A percentile compares a stretch with the other conserved stretches of the same genome.
Evolutionary conservation across 2,888 invertebrate genomes (phyloP).

Genomic region (Philonicus albiceps): DNA sequence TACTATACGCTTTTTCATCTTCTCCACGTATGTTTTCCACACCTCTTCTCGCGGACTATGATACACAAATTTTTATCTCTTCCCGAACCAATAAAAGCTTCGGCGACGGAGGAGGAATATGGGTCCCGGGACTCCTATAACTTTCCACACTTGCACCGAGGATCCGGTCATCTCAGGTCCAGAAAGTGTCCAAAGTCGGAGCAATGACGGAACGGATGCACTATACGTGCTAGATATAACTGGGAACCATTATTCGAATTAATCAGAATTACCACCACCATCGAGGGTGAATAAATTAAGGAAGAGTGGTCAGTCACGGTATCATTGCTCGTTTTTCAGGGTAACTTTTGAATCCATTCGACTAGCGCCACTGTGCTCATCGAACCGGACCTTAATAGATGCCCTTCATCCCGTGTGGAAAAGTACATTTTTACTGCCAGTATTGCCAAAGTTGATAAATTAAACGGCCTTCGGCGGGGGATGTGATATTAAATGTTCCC

Average conservation of each 20-base stretch:
- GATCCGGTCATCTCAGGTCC: neutral
- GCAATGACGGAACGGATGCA: neutral
- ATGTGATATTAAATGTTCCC: constrained; percentile 27
- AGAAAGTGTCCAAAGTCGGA: neutral
- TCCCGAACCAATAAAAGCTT: constrained; percentile 34
- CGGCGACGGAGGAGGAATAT: neutral
- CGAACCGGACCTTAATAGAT: constrained; percentile 18
- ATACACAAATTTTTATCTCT: constrained; percentile 39
- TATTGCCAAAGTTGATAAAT: constrained; percentile 41
- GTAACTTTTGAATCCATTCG: neutral
- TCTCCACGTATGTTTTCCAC: constrained; percentile 3
- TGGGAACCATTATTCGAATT: neutral
- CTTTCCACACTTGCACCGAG: neutral
- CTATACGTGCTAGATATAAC: neutral
- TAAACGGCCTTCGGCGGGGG: constrained; percentile 1
- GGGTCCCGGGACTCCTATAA: constrained; percentile 3
- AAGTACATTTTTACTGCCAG: constrained; percentile 37
- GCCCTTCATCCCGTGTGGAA: neutral
- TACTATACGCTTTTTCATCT: neutral
- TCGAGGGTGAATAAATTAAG: constrained; percentile 20
- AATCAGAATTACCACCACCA: neutral
- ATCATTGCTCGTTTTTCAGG: neutral
- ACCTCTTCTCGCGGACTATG: constrained; percentile 14
- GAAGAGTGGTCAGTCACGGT: neutral
- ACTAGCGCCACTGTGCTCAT: neutral